phyloP scores from a whole-genome alignment of 2,888 invertebrate genomes.

The Sminthurides aquaticus region DNA sequence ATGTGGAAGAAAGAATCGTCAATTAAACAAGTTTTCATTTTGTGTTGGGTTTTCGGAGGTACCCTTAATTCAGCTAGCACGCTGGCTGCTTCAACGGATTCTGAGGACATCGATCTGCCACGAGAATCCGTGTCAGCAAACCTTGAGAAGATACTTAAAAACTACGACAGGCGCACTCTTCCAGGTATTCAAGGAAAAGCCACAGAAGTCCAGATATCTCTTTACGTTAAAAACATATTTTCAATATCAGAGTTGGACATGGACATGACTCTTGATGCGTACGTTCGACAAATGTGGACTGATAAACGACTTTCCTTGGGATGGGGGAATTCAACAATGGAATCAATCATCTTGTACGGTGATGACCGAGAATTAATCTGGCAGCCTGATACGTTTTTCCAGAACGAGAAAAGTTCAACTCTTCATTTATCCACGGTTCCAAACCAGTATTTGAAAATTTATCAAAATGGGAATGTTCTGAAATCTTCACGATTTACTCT shows the following conservation, averaged over 20 bases:
- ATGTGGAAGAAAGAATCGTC: no score
- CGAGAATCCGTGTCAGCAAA: not conserved
- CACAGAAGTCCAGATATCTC: conserved; percentile 17
- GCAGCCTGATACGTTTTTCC: conserved; percentile 39
- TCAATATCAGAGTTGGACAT: conserved; percentile 35
- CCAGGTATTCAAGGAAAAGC: conserved; percentile 23
- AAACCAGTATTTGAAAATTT: conserved; percentile 33
- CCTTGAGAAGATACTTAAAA: conserved; percentile 1
- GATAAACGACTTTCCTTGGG: conserved; percentile 30
- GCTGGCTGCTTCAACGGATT: no score
- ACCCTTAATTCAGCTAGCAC: no score
- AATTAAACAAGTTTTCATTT: no score
- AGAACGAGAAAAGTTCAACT: conserved; percentile 33
- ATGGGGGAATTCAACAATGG: not conserved
- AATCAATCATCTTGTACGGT: not conserved
- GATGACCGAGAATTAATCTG: conserved; percentile 27
- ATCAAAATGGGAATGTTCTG: conserved; percentile 28
- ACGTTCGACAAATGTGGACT: conserved; percentile 36
- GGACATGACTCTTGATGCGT: conserved; percentile 35
- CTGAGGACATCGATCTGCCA: no score
- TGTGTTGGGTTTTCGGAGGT: no score
- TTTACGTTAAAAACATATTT: conserved; percentile 29
- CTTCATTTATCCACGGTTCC: conserved; percentile 33
- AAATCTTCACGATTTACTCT: conserved; percentile 37
- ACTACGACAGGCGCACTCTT: conserved; percentile 15